Evolutionary conservation across 2,888 invertebrate genomes (phyloP).

Genomic region (Myopa tessellatipennis): DNA sequence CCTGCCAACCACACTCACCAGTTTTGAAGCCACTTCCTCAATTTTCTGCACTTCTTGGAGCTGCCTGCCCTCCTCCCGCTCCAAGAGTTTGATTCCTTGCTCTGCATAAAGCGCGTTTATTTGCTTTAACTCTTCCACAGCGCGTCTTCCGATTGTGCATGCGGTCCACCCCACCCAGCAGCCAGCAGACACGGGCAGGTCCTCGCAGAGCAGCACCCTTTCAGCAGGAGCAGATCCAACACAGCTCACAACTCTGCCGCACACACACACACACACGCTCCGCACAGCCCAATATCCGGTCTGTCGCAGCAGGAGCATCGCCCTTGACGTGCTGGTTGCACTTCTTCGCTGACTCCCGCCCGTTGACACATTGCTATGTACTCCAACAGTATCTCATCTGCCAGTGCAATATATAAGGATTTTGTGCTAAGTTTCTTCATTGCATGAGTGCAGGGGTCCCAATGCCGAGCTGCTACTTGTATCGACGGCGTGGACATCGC

Average conservation of each 20-base stretch:
- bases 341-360: neutral
- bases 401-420: neutral
- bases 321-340: neutral
- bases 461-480: neutral
- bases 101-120: slow-evolving; percentile 32
- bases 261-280: slow-evolving; percentile 14
- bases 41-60: neutral
- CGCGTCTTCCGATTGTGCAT: neutral
- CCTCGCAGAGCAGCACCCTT: slow-evolving; percentile 14
- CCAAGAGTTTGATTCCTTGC: neutral
- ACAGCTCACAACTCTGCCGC: neutral
- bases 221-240: slow-evolving; percentile 24
- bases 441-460: no score
- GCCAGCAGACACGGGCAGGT: slow-evolving; percentile 4
- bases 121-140: slow-evolving; percentile 1
- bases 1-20: slow-evolving; percentile 33
- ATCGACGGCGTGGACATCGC: neutral
- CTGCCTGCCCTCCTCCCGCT: neutral
- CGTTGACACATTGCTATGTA: neutral
- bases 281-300: neutral
- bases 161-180: neutral
- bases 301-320: neutral
- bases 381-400: neutral
- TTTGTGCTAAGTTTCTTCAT: neutral
- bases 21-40: neutral